Conservation (phyloP, 2,888 invertebrate species). For the Volucella inanis region DNA sequence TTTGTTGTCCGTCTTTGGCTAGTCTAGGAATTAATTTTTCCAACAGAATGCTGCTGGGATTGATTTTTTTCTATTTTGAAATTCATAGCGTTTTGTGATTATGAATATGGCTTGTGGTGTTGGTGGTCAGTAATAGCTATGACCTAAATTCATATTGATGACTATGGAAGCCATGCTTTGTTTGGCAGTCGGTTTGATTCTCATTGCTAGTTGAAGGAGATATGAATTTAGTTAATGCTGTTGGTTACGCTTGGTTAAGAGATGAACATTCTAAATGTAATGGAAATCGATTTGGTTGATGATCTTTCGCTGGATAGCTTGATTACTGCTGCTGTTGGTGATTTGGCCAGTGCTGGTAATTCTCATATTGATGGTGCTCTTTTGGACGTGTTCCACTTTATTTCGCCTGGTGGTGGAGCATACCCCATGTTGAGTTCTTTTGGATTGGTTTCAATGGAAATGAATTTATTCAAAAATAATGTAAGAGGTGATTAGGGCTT, state of each 20-base stretch:
- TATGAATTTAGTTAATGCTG: conserved; percentile 21
- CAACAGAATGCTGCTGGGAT: background rate
- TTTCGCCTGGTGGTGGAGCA: conserved; percentile 9
- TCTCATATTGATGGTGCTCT: conserved; percentile 16
- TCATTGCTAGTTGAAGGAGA: conserved; percentile 18
- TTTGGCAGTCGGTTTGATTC: conserved; percentile 34
- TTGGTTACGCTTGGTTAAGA: conserved; percentile 56
- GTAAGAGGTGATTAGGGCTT: conserved; percentile 52
- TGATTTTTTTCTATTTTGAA: background rate
- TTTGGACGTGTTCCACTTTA: conserved; percentile 57
- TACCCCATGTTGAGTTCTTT: conserved; percentile 5
- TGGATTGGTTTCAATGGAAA: conserved; percentile 5
- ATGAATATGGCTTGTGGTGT: background rate
- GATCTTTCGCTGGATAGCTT: conserved; percentile 43
- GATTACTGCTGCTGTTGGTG: conserved; percentile 6
- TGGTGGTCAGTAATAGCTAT: conserved; percentile 25
- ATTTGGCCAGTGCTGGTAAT: background rate
- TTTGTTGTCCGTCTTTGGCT: conserved; percentile 56
- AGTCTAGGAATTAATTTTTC: conserved; percentile 45
- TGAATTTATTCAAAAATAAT: conserved; percentile 27
- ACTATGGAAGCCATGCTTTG: conserved; percentile 48
- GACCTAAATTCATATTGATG: conserved; percentile 49
- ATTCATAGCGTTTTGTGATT: background rate
- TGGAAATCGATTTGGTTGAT: conserved; percentile 66
- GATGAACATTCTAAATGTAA: conserved; percentile 62